Conservation (phyloP, 1,140 invertebrate species). For the Lordiphosa clarofinis region DNA sequence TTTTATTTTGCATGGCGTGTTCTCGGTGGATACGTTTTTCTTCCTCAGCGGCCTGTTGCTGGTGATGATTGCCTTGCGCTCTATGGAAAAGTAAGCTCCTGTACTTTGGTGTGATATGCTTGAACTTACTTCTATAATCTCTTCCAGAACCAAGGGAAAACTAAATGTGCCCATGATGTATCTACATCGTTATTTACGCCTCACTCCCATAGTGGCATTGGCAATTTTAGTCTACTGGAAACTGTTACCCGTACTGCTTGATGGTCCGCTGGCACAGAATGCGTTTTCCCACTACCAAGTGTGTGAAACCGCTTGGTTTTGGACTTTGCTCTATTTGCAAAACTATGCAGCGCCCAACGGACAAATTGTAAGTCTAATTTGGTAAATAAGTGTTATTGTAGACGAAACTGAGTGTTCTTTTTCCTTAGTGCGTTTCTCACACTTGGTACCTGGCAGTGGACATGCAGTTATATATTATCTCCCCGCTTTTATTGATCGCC, state of each 20-base stretch:
- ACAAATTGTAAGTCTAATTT: slow-evolving; percentile 3
- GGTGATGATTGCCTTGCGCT: slow-evolving; percentile 30
- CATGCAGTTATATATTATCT: slow-evolving; percentile 89
- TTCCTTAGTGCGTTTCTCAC: slow-evolving; percentile 89
- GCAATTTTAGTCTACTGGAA: slow-evolving; percentile 32
- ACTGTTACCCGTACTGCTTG: slow-evolving; percentile 20
- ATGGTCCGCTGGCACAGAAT: slow-evolving; percentile 24
- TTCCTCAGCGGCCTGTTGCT: slow-evolving; percentile 56
- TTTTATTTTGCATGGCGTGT: slow-evolving; percentile 31
- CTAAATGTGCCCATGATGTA: slow-evolving; percentile 62
- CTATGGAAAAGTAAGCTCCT: slow-evolving; percentile 42
- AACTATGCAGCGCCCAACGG: slow-evolving; percentile 30
- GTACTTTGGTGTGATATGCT: fast-evolving
- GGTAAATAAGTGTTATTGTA: too few relatives aligned
- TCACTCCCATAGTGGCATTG: slow-evolving; percentile 45
- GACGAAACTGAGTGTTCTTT: background rate
- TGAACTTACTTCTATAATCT: too few relatives aligned
- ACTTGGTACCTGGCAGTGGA: slow-evolving; percentile 93
- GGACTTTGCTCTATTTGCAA: slow-evolving; percentile 48
- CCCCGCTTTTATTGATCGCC: slow-evolving; percentile 86
- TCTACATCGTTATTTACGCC: slow-evolving; percentile 54
- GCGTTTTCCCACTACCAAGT: slow-evolving; percentile 16
- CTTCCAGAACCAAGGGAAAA: slow-evolving; percentile 36
- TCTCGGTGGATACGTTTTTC: slow-evolving; percentile 61
- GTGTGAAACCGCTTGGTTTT: slow-evolving; percentile 39